A percentile compares a stretch with the other conserved stretches of the same genome.
These are phyloP conservation scores for Todiramphus chloris DNA, from an alignment of 2,113 vertebrate genomes.

Conservation along the genomic window DNA sequence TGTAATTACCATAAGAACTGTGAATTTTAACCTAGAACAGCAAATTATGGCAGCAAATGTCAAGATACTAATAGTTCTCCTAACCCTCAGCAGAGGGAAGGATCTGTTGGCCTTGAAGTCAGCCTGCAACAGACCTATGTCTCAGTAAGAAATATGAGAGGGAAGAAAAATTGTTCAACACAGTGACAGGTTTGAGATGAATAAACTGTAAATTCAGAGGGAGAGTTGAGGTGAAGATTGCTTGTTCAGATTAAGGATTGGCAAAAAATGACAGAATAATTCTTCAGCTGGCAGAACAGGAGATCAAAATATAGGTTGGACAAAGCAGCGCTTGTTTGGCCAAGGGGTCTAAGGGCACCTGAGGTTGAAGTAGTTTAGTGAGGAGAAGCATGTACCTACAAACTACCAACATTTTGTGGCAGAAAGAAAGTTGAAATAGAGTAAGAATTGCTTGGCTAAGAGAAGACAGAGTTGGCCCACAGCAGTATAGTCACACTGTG, in stretches of 20 bases:
- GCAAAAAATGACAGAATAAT: background rate
- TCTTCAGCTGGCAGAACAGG: background rate
- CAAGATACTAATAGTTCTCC: background rate
- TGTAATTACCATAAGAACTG: background rate
- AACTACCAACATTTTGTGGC: background rate
- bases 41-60: background rate
- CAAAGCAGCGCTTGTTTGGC: background rate
- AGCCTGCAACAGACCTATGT: background rate
- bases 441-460: background rate
- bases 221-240: background rate
- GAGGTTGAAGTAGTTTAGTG: background rate
- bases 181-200: constrained; percentile 24
- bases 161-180: constrained; percentile 19
- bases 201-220: constrained; percentile 35
- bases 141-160: background rate
- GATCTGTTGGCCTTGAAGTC: background rate
- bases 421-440: background rate
- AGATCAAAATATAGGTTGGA: background rate
- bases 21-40: background rate
- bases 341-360: background rate
- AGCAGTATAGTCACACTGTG: background rate
- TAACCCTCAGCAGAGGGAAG: background rate
- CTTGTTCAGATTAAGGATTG: background rate
- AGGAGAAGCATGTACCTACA: background rate
- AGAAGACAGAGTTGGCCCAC: background rate